phyloP scores from a whole-genome alignment of 2,888 invertebrate genomes.

The Fabriciana adippe region DNA sequence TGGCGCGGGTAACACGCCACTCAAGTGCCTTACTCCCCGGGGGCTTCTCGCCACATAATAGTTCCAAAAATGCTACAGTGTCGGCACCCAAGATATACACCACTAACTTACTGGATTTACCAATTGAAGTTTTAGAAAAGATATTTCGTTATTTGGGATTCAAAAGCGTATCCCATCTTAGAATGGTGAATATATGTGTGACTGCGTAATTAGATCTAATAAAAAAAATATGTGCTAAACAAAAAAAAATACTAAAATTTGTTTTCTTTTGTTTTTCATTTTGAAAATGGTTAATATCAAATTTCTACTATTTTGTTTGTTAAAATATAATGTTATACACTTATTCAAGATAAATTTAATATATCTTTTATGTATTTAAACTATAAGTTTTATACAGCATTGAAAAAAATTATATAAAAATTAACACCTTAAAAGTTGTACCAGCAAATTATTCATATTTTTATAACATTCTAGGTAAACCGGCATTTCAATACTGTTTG shows the following conservation, averaged over 20 bases:
- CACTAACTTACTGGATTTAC: conserved; percentile 86
- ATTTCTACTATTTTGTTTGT: no score
- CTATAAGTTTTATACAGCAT: neutral
- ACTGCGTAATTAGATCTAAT: conserved; percentile 21
- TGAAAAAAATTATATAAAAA: no score
- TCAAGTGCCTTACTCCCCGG: conserved; percentile 75
- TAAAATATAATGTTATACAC: no score
- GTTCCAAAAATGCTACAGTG: conserved; percentile 60
- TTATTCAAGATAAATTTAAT: neutral
- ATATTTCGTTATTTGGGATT: conserved; percentile 88
- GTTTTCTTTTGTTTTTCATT: no score
- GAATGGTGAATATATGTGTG: conserved; percentile 85
- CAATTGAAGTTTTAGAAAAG: conserved; percentile 90
- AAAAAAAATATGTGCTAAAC: no score
- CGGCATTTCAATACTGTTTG: conserved; percentile 90
- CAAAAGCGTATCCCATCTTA: conserved; percentile 89
- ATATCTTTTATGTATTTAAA: neutral
- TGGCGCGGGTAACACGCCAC: conserved; percentile 77
- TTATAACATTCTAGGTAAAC: conserved; percentile 84
- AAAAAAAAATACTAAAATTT: no score
- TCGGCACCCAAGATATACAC: conserved; percentile 61
- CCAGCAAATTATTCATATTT: neutral
- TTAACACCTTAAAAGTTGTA: neutral
- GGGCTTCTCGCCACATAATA: conserved; percentile 71
- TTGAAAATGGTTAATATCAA: no score